phyloP scores from a whole-genome alignment of 2,113 vertebrate species.

The Petrocephalus microphthalmus region DNA sequence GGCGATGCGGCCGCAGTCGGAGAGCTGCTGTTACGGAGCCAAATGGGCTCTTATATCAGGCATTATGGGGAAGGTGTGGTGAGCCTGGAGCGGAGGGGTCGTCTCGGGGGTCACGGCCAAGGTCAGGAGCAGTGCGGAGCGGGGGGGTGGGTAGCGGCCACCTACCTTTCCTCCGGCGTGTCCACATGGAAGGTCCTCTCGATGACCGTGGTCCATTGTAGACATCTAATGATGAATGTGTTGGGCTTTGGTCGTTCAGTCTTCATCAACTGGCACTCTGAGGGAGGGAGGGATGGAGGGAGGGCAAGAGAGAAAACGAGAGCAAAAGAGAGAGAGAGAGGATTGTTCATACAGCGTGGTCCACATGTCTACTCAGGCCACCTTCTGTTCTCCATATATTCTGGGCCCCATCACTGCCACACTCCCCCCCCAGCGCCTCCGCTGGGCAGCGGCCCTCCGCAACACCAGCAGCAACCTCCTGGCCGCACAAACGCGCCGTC shows the following conservation, averaged over 20 bases:
- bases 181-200: constrained; percentile 96
- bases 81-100: neutral
- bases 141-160: neutral
- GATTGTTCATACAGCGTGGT: constrained; percentile 17
- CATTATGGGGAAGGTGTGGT: neutral
- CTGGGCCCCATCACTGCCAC: neutral
- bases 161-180: constrained; percentile 87
- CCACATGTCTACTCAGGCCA: constrained; percentile 23
- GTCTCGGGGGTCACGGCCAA: neutral
- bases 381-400: constrained; percentile 22
- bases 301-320: neutral
- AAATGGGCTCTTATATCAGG: neutral
- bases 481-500: neutral
- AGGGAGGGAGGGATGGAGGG: constrained; percentile 22
- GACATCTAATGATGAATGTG: constrained; percentile 96
- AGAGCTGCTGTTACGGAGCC: neutral
- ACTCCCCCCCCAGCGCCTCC: neutral
- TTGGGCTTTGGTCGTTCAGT: constrained; percentile 96
- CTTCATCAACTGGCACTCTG: constrained; percentile 98
- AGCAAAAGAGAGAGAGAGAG: constrained; percentile 11
- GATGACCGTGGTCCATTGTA: constrained; percentile 97
- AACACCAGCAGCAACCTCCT: neutral
- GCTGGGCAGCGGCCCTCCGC: neutral
- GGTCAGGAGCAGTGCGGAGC: neutral
- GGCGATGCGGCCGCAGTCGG: neutral